phyloP scores from a whole-genome alignment of 2,113 vertebrate species.

The Calidris pygmaea region DNA sequence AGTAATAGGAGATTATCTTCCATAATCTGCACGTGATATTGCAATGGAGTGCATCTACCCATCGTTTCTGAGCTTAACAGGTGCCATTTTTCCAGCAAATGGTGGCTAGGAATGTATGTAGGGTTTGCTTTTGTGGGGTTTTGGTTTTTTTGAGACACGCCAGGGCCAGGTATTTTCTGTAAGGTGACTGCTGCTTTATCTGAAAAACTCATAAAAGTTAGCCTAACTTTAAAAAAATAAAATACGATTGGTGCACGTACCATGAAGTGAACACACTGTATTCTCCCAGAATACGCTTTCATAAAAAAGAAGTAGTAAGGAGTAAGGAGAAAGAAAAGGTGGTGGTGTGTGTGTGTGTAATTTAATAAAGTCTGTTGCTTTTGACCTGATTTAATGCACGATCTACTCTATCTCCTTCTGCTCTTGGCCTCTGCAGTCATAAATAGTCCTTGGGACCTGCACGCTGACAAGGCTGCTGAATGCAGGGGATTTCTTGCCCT shows the following conservation, averaged over 20 bases:
- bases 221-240: not conserved
- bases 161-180: not conserved
- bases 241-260: not conserved
- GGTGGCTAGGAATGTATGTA: not conserved
- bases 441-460: conserved; percentile 18
- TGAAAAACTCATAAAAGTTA: not conserved
- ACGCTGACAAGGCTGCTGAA: conserved; percentile 1
- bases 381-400: conserved; percentile 37
- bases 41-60: not conserved
- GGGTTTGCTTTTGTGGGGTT: not conserved
- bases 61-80: not conserved
- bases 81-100: not conserved
- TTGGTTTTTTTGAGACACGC: not conserved
- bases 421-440: conserved; percentile 4
- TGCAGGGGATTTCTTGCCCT: conserved; percentile 37
- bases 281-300: not conserved
- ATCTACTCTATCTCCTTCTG: not conserved
- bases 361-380: conserved; percentile 26
- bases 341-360: not conserved
- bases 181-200: not conserved
- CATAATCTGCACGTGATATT: not conserved
- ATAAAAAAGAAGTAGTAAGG: not conserved
- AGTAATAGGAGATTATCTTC: not conserved
- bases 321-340: not conserved
- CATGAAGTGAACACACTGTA: not conserved